These are phyloP conservation scores for Acleris laterana DNA, from an alignment of 2,888 invertebrate genomes.

Conservation along the genomic window DNA sequence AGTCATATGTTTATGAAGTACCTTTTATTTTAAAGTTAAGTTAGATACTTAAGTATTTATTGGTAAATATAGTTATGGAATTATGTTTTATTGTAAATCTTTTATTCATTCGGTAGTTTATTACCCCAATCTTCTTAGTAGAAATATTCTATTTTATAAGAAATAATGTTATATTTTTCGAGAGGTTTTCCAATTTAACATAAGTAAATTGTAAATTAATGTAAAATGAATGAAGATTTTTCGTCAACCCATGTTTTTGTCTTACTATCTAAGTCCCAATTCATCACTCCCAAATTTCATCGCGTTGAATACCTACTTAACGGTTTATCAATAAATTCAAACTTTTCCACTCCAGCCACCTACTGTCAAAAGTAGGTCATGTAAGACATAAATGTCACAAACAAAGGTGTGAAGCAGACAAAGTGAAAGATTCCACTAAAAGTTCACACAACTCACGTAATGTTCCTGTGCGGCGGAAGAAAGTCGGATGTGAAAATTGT, in stretches of 20 bases:
- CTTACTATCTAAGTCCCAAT: conserved; percentile 1
- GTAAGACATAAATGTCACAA: conserved; percentile 60
- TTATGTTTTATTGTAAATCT: conserved; percentile 66
- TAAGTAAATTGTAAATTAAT: conserved; percentile 81
- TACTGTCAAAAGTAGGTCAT: conserved; percentile 46
- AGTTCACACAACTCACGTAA: conserved; percentile 54
- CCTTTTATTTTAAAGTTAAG: conserved; percentile 74
- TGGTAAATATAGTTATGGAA: conserved; percentile 72
- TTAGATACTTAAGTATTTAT: conserved; percentile 80
- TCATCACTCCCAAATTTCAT: background rate
- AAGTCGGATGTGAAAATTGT: conserved; percentile 83
- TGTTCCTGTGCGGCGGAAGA: conserved; percentile 57
- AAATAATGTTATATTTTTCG: conserved; percentile 74
- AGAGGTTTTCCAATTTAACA: conserved; percentile 66
- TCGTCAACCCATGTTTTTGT: conserved; percentile 63
- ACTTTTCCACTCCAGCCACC: conserved; percentile 48
- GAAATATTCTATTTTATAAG: conserved; percentile 58
- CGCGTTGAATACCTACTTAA: background rate
- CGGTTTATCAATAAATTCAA: background rate
- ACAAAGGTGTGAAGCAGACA: conserved; percentile 71
- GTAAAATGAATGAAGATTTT: conserved; percentile 82
- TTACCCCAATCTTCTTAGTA: conserved; percentile 43
- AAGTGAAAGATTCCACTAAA: conserved; percentile 57
- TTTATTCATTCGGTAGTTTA: conserved; percentile 48
- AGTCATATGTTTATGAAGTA: conserved; percentile 75